Base-by-base conservation (phyloP, 2,888 invertebrate genomes). In the Chirona hameri region DNA sequence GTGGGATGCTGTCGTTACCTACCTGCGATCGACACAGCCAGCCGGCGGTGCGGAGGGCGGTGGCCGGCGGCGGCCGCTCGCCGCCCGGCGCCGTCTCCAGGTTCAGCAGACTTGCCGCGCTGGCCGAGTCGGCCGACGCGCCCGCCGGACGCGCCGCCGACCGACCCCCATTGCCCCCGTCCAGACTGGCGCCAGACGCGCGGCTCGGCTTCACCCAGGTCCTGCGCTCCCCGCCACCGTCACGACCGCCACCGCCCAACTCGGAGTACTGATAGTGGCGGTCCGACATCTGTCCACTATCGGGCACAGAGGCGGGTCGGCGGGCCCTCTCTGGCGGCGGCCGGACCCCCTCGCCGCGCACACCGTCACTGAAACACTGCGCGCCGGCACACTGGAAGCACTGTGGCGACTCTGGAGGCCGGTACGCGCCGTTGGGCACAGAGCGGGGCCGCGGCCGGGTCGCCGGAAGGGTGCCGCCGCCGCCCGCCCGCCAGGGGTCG, bases 11-110 rank as follows among this genome's bases (percentile, higher is more conserved):
- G n/a, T n/a, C n/a, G n/a, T n/a, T n/a, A n/a, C 72, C 21, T 76
- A 76, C 72, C 72, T 76, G 72, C 5, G 72, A 10, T 18, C 72
- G 72, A 39, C 72, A 76, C 21, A 76, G 39, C 31, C 76, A 76
- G 39, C 39, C 39, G 0, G 9, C 76, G 21, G 12, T 12, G 21
- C 31, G 39, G 15, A 76, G 76, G 21, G 39, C 21, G 18, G 15
- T 84, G 55, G 83, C 82, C 21, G 80, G 39, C n/a, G n/a, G n/a
- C 52, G 81, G 81, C 52, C 81, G 39, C 52, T 65, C 27, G 21
- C 80, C 29, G 76, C 21, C 57, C 18, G 76, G 0, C 39, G 76
- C 21, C 76, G 39, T 10, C 39, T 76, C 39, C 0, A 7, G 76
- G 76, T 76, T 76, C 21, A 76, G 76, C 18, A 76, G 76, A 21